A percentile compares a stretch with the other conserved stretches of the same genome.
These are phyloP conservation scores for Nasua narica DNA, from an alignment of 2,797 vertebrate species.

Conservation along the genomic window DNA sequence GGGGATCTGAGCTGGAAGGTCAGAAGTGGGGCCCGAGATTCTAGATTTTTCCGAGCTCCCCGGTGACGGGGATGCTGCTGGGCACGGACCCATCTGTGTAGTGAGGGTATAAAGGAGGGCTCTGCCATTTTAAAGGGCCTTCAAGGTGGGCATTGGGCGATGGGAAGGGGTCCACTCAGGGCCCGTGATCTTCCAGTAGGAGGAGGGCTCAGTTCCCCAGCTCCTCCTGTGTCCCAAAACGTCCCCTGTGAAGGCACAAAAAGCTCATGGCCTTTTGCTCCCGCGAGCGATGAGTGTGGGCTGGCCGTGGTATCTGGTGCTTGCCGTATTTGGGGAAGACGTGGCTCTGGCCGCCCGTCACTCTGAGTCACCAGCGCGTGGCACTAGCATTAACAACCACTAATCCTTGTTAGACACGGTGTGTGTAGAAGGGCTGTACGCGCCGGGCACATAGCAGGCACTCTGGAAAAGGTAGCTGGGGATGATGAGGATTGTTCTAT, in stretches of 20 bases:
- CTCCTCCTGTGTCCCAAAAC: neutral
- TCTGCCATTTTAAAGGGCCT: accelerated
- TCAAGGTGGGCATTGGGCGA: neutral
- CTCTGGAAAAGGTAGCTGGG: neutral
- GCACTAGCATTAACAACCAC: neutral
- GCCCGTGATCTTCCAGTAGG: neutral
- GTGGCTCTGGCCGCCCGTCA: neutral
- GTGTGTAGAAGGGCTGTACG: accelerated
- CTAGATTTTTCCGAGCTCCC: neutral
- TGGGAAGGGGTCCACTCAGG: accelerated
- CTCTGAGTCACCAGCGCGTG: neutral
- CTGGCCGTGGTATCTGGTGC: neutral
- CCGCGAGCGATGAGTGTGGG: accelerated
- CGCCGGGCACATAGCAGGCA: accelerated
- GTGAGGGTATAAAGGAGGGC: neutral
- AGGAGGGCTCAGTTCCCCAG: neutral
- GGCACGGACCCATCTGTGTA: accelerated
- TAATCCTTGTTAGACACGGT: neutral
- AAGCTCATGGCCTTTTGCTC: accelerated
- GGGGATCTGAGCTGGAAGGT: neutral
- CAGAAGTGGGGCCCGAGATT: neutral
- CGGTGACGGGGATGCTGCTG: accelerated
- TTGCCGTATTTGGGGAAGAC: neutral
- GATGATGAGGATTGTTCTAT: neutral
- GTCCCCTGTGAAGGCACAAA: neutral